These are phyloP conservation scores for Caenorhabditis sp. DNA, from an alignment of 2,888 invertebrate genomes.

Conservation along the genomic window DNA sequence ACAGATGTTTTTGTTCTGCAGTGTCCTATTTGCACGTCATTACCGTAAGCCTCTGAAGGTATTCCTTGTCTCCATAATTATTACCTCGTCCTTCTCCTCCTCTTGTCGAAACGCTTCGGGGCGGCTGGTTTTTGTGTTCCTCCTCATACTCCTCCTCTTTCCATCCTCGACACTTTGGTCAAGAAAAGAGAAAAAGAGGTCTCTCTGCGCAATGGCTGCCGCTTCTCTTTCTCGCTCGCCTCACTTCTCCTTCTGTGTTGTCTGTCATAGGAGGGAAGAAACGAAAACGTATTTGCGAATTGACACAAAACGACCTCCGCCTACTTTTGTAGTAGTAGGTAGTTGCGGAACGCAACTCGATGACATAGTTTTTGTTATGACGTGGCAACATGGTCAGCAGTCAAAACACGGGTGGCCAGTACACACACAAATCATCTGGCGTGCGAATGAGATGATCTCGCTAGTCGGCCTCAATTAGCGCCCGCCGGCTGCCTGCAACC, in stretches of 20 bases:
- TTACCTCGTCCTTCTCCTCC: slow-evolving; percentile 11
- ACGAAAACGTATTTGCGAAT: slow-evolving; percentile 49
- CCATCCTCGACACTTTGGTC: slow-evolving; percentile 53
- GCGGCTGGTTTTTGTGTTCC: slow-evolving; percentile 38
- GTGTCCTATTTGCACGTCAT: slow-evolving; percentile 12
- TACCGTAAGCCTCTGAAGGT: slow-evolving; percentile 5
- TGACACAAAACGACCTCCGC: slow-evolving; percentile 40
- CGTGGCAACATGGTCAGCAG: slow-evolving; percentile 31
- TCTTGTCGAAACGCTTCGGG: slow-evolving; percentile 17
- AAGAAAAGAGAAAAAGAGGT: slow-evolving; percentile 51
- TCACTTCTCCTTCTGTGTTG: slow-evolving; percentile 24
- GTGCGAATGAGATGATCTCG: slow-evolving; percentile 55
- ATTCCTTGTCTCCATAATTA: not conserved
- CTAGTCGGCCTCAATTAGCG: slow-evolving; percentile 60
- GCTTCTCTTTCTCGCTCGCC: too few species aligned
- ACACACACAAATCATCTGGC: slow-evolving; percentile 53
- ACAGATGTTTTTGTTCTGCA: slow-evolving; percentile 28
- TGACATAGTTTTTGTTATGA: slow-evolving; percentile 41
- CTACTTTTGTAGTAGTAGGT: too few species aligned
- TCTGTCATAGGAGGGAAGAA: slow-evolving; percentile 33
- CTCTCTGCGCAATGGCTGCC: slow-evolving; percentile 36
- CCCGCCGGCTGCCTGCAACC: slow-evolving; percentile 45
- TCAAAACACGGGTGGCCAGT: slow-evolving; percentile 20
- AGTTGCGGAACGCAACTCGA: too few species aligned
- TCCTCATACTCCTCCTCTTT: slow-evolving; percentile 14